These are phyloP conservation scores for Oreonectes daqikongensis DNA, from an alignment of 2,797 vertebrate species.

Conservation along the genomic window DNA sequence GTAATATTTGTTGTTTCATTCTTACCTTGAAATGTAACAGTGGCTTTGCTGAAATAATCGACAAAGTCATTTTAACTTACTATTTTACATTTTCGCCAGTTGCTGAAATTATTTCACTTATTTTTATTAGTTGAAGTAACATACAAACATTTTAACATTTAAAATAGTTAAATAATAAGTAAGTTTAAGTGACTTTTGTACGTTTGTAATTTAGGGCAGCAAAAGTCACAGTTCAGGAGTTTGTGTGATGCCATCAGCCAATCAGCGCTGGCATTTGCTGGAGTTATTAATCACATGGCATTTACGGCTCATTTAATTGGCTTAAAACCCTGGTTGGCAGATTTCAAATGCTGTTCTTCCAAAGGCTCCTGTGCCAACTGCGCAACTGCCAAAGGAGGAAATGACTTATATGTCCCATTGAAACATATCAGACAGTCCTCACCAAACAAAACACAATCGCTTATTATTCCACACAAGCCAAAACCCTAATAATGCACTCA, in stretches of 20 bases:
- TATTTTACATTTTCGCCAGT: too few relatives aligned
- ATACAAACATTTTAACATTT: too few relatives aligned
- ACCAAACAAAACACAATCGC: neutral
- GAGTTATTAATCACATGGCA: neutral
- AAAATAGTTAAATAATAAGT: too few relatives aligned
- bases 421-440: neutral
- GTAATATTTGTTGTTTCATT: too few relatives aligned
- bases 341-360: neutral
- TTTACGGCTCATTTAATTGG: neutral
- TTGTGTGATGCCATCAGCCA: neutral
- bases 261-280: neutral
- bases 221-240: neutral
- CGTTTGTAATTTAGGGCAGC: too few relatives aligned
- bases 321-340: neutral
- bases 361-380: neutral
- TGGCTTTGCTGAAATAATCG: too few relatives aligned
- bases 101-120: too few relatives aligned
- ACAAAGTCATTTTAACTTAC: too few relatives aligned
- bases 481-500: neutral
- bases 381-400: constrained; percentile 11
- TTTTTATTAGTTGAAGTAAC: too few relatives aligned
- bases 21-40: too few relatives aligned
- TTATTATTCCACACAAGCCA: neutral
- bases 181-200: too few relatives aligned
- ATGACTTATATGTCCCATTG: neutral